Base-by-base conservation (phyloP, 2,888 invertebrate genomes). In the Papilio gigon region DNA sequence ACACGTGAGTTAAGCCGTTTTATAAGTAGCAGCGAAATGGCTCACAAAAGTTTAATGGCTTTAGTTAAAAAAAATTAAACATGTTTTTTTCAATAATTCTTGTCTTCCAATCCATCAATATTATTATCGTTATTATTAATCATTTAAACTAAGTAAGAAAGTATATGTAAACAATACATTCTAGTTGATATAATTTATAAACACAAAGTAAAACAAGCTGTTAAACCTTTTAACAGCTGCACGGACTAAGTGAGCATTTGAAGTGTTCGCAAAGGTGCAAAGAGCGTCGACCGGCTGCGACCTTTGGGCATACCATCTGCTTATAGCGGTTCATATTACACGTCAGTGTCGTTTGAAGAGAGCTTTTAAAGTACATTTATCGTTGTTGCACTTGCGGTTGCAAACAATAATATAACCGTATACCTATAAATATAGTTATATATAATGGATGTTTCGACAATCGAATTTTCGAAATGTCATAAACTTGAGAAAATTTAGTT, bases 241-340 rank as follows among this genome's bases (percentile, higher is more conserved):
- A 61, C 44, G 42, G 44, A 35, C 60, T 65, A 53, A 65, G 65
- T 56, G 56, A 42, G 20, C 9, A 9, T 53, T 42, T 50, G 22
- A 65, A 65, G 56, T 65, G 65, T 35, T 22, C 50, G 33, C 25
- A 22, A 65, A 68, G 61, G 61, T 61, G 61, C 30, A 61, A 65
- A 30, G 35, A n/a, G 25, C 58, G 25, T 17, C 56, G 65, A 69
- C 65, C 61, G 69, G 61, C 65, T 33, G 56, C 60, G 68, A 68
- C 68, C 68, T 65, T 64, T 68, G 35, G 27, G 56, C 22, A 61
- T 40, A 47, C 53, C 60, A 60, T 68, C 40, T 42, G 40, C 22
- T 30, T 53, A 68, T 40, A 59, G 59, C 2, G 44, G 25, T 50
- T 53, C 4, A 20, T 64, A 50, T 35, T 8, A 40, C 35, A 59